These are phyloP conservation scores for Setophaga petechia DNA, from an alignment of 2,113 vertebrate species.

Conservation along the genomic window DNA sequence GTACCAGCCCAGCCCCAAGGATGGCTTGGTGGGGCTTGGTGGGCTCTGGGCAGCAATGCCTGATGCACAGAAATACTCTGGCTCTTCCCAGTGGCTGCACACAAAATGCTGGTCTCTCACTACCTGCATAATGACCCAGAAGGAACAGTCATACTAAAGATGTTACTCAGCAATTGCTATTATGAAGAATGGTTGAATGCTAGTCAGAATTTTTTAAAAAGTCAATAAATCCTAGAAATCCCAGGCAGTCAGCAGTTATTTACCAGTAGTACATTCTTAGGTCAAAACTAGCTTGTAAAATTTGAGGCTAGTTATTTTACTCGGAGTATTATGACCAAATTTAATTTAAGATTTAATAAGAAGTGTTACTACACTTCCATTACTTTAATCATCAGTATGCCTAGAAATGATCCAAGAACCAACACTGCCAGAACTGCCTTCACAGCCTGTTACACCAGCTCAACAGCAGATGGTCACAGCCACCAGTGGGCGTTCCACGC, in stretches of 20 bases:
- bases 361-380: not conserved
- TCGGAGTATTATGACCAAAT: not conserved
- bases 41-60: not conserved
- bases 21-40: rapidly evolving
- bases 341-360: not conserved
- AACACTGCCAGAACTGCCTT: not conserved
- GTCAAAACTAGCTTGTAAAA: not conserved
- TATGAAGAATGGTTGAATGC: not conserved
- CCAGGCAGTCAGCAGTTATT: not conserved
- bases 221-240: not conserved
- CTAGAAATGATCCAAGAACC: not conserved
- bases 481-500: not conserved
- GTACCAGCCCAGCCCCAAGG: not conserved
- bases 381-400: not conserved
- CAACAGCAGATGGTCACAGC: not conserved
- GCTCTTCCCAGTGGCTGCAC: not conserved
- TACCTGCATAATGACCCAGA: not conserved
- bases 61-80: not conserved
- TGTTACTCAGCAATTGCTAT: not conserved
- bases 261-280: not conserved
- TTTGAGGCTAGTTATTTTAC: not conserved
- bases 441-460: not conserved
- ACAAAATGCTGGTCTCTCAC: not conserved
- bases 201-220: not conserved
- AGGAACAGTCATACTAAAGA: not conserved